Conservation (phyloP, 1,140 invertebrate genomes). For the Zaprionus ornatus region DNA sequence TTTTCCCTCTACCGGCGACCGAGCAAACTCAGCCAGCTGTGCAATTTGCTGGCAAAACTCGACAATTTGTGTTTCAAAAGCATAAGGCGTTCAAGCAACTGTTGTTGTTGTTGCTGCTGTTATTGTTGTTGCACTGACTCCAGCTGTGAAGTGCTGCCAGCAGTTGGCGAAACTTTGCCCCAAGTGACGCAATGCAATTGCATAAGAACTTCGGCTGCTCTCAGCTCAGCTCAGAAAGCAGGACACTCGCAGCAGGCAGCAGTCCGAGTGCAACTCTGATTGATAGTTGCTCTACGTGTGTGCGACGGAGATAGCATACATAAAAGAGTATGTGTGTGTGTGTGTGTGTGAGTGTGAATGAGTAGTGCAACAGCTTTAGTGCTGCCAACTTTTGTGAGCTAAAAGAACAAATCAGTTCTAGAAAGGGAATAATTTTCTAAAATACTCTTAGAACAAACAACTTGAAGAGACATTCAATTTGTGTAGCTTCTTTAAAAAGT, state of each 20-base stretch:
- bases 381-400: background rate
- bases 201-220: conserved; percentile 23
- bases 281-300: conserved; percentile 23
- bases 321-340: background rate
- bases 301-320: background rate
- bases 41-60: conserved; percentile 71
- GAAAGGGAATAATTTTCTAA: background rate
- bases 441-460: conserved; percentile 1
- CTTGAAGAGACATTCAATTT: background rate
- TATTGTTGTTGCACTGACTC: conserved; percentile 32
- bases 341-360: background rate
- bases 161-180: conserved; percentile 46
- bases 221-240: background rate
- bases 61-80: conserved; percentile 68
- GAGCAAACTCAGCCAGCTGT: conserved; percentile 57
- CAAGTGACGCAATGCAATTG: conserved; percentile 39
- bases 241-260: conserved; percentile 21
- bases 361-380: background rate
- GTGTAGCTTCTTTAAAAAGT: background rate
- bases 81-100: conserved; percentile 37
- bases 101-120: conserved; percentile 6
- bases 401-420: background rate
- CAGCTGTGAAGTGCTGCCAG: conserved; percentile 43
- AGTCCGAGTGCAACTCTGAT: conserved; percentile 34
- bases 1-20: background rate